A percentile compares a stretch with the other conserved stretches of the same genome.
Evolutionary conservation across 2,113 vertebrate species (phyloP).

Genomic region (Mus spicilegus): DNA sequence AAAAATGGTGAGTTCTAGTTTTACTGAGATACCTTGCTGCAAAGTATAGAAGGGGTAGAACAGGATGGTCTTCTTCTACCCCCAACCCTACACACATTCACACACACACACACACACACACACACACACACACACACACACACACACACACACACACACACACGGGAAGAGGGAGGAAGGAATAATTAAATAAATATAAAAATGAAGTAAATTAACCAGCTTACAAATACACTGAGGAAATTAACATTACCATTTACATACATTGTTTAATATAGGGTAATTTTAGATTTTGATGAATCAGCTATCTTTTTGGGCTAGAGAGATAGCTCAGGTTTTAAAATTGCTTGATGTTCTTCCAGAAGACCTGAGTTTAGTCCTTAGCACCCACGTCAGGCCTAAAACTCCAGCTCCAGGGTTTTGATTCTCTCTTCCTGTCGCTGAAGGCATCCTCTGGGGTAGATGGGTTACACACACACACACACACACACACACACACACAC

Average conservation of each 20-base stretch:
- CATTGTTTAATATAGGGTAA: slow-evolving; percentile 44
- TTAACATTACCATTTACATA: slow-evolving; percentile 38
- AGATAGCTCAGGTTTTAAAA: background rate
- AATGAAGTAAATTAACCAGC: background rate
- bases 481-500: background rate
- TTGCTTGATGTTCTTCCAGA: background rate
- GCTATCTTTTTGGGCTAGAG: background rate
- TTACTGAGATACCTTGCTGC: background rate
- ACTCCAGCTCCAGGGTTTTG: background rate
- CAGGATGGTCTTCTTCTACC: background rate
- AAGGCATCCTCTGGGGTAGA: background rate
- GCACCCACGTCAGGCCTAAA: no score
- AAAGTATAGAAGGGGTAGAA: background rate
- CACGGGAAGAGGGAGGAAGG: no score
- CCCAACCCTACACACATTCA: background rate
- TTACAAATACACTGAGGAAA: background rate
- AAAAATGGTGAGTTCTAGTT: background rate
- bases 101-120: background rate
- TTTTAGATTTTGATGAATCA: slow-evolving; percentile 39
- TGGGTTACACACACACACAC: background rate
- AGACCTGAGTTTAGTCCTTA: background rate
- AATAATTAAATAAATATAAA: background rate
- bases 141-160: background rate
- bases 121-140: background rate
- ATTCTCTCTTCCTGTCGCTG: background rate